A percentile compares a stretch with the other conserved stretches of the same genome.
Evolutionary conservation across 2,113 vertebrate genomes (phyloP).

Genomic region (Solea senegalensis): DNA sequence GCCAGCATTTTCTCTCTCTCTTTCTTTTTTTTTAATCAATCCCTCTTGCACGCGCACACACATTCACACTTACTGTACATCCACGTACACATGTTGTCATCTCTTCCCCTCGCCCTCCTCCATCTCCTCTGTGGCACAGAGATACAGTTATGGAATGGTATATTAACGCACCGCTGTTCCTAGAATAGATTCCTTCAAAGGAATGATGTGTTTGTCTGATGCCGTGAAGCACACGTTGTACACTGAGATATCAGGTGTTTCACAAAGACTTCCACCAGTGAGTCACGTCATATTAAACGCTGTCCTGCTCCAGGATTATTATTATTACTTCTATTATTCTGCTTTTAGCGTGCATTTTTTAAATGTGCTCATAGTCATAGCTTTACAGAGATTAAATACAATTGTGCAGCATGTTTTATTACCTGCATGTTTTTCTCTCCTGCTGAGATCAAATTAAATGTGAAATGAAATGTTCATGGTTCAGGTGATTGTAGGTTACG

Average conservation of each 20-base stretch:
- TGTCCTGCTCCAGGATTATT: no score
- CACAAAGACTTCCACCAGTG: neutral
- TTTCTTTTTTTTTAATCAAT: slow-evolving; percentile 32
- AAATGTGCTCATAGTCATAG: neutral
- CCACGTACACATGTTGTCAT: slow-evolving; percentile 20
- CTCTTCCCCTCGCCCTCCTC: slow-evolving; percentile 6
- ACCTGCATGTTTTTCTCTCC: no score
- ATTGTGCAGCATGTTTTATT: no score
- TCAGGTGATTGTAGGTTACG: no score
- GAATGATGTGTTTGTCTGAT: slow-evolving; percentile 20
- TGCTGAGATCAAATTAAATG: no score
- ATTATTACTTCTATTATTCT: neutral
- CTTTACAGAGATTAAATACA: no score
- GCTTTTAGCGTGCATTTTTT: no score
- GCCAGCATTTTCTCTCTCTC: slow-evolving; percentile 65
- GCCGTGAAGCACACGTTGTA: slow-evolving; percentile 16
- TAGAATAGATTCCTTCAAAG: slow-evolving; percentile 29
- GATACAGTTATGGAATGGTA: slow-evolving; percentile 39
- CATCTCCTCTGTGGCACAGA: slow-evolving; percentile 21
- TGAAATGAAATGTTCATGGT: no score
- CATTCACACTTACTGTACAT: slow-evolving; percentile 2
- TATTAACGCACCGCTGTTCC: neutral
- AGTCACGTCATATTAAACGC: neutral
- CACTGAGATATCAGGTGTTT: neutral
- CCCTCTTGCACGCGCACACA: slow-evolving; percentile 25